phyloP scores from a whole-genome alignment of 2,797 vertebrate genomes.

The Lemur catta region DNA sequence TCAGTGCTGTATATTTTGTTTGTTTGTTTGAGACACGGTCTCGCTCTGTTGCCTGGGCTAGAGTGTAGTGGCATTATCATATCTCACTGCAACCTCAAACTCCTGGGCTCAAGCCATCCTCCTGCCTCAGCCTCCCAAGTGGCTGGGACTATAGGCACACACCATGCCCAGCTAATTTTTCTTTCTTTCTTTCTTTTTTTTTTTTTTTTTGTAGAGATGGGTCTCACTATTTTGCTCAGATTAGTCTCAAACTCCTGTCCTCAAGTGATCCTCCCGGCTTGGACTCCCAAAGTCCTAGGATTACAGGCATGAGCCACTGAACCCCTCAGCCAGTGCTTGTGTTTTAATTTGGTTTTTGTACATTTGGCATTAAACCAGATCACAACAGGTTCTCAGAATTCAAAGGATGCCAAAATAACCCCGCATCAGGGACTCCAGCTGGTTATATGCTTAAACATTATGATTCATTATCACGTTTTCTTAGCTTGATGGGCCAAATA shows the following conservation, averaged over 20 bases:
- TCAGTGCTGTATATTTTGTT: background rate
- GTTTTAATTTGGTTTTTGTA: background rate
- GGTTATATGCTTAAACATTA: background rate
- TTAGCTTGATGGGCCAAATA: background rate
- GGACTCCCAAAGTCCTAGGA: background rate
- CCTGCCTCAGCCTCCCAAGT: background rate
- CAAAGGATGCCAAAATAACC: background rate
- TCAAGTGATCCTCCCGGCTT: background rate
- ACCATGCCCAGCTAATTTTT: background rate
- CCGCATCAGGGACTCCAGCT: background rate
- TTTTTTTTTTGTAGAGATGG: too few relatives aligned
- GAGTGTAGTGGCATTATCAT: background rate
- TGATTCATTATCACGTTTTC: background rate
- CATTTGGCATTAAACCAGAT: background rate
- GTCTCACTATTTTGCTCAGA: background rate
- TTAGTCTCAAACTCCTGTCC: background rate
- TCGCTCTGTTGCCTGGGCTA: background rate
- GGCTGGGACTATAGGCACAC: background rate
- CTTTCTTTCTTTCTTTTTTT: too few relatives aligned
- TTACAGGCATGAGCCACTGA: background rate
- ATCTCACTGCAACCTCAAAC: background rate
- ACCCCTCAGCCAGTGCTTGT: background rate
- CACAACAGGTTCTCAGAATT: background rate
- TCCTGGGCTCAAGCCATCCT: background rate
- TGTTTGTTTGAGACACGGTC: background rate